A percentile compares a stretch with the other conserved stretches of the same genome.
Evolutionary conservation across 2,113 vertebrate species (phyloP).

Genomic region (Calypte anna): DNA sequence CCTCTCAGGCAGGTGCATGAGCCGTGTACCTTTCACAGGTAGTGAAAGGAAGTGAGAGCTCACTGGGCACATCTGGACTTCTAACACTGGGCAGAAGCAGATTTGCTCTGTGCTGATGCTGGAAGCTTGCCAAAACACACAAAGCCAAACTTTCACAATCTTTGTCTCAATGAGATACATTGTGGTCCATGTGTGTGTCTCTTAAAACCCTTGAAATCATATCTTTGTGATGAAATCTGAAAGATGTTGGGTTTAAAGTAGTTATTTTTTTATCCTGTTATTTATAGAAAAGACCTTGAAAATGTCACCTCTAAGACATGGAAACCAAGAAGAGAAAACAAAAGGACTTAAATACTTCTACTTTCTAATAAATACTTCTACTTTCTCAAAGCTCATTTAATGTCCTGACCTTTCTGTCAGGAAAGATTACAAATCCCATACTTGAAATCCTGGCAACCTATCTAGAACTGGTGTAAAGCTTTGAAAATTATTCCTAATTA

Average conservation of each 20-base stretch:
- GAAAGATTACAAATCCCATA: not conserved
- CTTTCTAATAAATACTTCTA: not conserved
- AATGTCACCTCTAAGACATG: not conserved
- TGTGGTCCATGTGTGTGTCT: not conserved
- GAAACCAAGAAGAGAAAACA: not conserved
- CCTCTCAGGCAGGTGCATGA: not conserved
- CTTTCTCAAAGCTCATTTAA: not conserved
- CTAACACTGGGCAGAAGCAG: not conserved
- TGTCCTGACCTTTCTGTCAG: not conserved
- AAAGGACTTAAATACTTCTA: not conserved
- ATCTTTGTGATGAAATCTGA: not conserved
- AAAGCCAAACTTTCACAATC: not conserved
- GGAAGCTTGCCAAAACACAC: not conserved
- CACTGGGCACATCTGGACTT: not conserved
- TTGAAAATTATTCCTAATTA: not conserved
- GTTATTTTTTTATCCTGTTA: not conserved
- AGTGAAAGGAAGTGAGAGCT: fast-evolving
- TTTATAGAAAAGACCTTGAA: not conserved
- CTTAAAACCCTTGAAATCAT: not conserved
- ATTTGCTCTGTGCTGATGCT: not conserved
- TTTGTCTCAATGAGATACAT: not conserved
- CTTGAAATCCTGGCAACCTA: not conserved
- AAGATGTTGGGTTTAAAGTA: not conserved
- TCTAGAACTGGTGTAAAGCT: not conserved
- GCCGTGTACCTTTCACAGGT: not conserved